These are phyloP conservation scores for Aspidiotus destructor DNA, from an alignment of 2,888 invertebrate species.

Conservation along the genomic window DNA sequence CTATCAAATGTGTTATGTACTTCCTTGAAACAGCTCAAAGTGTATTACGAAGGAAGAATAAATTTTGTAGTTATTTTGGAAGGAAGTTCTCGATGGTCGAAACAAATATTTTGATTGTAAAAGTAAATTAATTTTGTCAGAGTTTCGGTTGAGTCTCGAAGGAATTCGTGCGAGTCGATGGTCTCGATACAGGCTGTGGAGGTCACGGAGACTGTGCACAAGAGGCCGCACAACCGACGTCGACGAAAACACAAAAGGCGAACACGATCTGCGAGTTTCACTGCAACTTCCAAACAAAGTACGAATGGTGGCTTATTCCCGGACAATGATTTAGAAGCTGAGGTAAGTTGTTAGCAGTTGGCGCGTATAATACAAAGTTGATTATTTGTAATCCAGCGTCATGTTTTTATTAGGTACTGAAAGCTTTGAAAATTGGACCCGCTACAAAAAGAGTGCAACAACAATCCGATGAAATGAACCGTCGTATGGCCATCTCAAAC, in stretches of 20 bases:
- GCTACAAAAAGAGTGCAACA: background rate
- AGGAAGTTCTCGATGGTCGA: too few relatives aligned
- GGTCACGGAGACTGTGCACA: conserved; percentile 55
- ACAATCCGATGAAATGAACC: conserved; percentile 2
- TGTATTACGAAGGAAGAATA: too few relatives aligned
- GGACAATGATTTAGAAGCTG: conserved; percentile 14
- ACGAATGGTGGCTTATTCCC: background rate
- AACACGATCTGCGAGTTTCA: background rate
- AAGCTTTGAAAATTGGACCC: conserved; percentile 1
- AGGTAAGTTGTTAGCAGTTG: background rate
- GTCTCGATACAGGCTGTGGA: conserved; percentile 75
- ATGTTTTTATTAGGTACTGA: conserved; percentile 15
- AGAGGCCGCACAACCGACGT: conserved; percentile 47
- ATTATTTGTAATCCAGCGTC: too few relatives aligned
- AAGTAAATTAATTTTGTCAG: conserved; percentile 42
- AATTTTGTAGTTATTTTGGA: too few relatives aligned
- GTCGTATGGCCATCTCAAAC: conserved; percentile 23
- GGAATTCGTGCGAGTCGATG: conserved; percentile 81
- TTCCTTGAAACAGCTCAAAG: too few relatives aligned
- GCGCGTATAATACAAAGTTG: too few relatives aligned
- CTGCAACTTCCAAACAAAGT: background rate
- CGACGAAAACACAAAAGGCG: conserved; percentile 37
- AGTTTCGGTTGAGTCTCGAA: conserved; percentile 73
- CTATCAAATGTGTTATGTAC: too few relatives aligned
- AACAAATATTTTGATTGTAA: too few relatives aligned